phyloP scores from a whole-genome alignment of 2,888 invertebrate genomes.

The Selenia dentaria region DNA sequence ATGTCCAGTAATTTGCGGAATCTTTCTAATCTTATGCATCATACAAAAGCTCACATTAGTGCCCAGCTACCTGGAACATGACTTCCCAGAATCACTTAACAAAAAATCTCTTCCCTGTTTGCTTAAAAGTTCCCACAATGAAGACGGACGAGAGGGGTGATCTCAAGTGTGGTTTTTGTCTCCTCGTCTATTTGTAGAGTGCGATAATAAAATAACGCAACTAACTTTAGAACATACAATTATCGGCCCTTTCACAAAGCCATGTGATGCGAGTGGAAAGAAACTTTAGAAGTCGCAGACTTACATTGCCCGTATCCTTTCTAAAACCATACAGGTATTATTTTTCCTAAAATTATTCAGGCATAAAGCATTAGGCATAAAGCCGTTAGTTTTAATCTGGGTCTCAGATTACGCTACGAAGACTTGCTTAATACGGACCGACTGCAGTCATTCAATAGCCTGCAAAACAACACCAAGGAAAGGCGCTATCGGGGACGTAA shows the following conservation, averaged over 20 bases:
- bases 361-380: conserved; percentile 67
- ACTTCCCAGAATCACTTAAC: conserved; percentile 59
- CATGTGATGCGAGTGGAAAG: conserved; percentile 11
- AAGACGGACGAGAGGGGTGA: conserved; percentile 65
- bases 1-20: conserved; percentile 41
- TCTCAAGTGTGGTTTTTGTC: conserved; percentile 80
- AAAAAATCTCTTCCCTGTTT: conserved; percentile 65
- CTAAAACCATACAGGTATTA: conserved; percentile 47
- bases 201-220: conserved; percentile 69
- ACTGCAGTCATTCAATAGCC: conserved; percentile 78
- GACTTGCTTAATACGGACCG: conserved; percentile 74
- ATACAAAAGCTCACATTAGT: conserved; percentile 61
- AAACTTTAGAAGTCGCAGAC: conserved; percentile 27
- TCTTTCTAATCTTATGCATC: conserved; percentile 31
- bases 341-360: conserved; percentile 65
- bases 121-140: conserved; percentile 76
- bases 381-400: conserved; percentile 73
- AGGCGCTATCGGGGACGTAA: conserved; percentile 75
- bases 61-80: conserved; percentile 68
- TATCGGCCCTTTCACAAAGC: conserved; percentile 1
- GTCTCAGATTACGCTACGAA: conserved; percentile 70
- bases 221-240: conserved; percentile 41
- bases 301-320: conserved; percentile 31
- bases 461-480: conserved; percentile 76
- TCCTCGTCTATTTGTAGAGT: conserved; percentile 70